Evolutionary conservation across 1,140 invertebrate genomes (phyloP).

Genomic region (Hydropsyche tenuis): DNA sequence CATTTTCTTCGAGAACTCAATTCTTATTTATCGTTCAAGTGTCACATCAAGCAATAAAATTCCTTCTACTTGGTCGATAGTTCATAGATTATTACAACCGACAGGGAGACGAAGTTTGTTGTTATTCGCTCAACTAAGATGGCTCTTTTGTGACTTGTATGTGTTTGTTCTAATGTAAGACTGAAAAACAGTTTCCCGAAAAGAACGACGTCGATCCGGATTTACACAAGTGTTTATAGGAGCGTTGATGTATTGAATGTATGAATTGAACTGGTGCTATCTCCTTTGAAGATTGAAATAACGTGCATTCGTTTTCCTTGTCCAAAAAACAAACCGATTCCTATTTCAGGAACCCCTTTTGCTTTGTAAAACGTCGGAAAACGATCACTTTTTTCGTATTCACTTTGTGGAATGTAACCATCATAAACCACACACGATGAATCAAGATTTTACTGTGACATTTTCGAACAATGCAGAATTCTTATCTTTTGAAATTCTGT

Average conservation of each 20-base stretch:
- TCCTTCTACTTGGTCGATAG: no score
- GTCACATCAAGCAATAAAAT: no score
- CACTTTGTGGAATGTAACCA: neutral
- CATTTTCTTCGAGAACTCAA: no score
- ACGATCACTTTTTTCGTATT: neutral
- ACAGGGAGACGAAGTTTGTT: no score
- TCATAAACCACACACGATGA: neutral
- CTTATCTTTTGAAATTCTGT: no score
- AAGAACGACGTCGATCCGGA: no score
- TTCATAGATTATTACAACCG: no score
- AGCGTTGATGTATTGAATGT: conserved; percentile 9
- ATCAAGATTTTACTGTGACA: neutral
- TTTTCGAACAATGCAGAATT: neutral
- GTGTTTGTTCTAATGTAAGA: no score
- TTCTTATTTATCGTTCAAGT: no score
- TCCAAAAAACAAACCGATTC: neutral
- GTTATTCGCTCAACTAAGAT: no score
- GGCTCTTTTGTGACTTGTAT: no score
- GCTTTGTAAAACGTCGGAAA: neutral
- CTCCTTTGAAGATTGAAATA: conserved; percentile 8
- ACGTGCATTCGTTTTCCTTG: neutral
- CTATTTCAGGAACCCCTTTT: conserved; percentile 2
- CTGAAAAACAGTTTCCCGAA: no score
- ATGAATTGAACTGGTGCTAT: conserved; percentile 11
- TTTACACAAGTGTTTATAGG: conserved; percentile 13